These are phyloP conservation scores for Arothron firmamentum DNA, from an alignment of 2,113 vertebrate species.

Conservation along the genomic window DNA sequence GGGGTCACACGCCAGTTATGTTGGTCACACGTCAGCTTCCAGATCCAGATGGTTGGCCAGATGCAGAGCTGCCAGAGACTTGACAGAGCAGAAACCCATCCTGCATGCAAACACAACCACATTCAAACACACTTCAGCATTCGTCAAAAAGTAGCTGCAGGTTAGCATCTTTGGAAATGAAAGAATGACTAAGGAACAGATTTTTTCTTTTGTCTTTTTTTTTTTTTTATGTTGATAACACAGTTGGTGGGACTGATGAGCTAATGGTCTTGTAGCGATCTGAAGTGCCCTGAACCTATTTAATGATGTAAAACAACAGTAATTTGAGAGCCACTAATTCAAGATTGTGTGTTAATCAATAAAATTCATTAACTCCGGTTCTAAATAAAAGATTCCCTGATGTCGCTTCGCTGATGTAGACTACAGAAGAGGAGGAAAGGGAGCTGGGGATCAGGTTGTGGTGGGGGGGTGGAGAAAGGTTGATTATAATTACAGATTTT, in stretches of 20 bases:
- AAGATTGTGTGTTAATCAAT: slow-evolving; percentile 72
- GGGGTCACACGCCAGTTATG: slow-evolving; percentile 53
- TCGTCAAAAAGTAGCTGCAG: slow-evolving; percentile 28
- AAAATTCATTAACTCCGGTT: slow-evolving; percentile 68
- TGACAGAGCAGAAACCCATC: slow-evolving; percentile 44
- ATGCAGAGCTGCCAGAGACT: slow-evolving; percentile 58
- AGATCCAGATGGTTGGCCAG: slow-evolving; percentile 69
- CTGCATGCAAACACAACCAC: slow-evolving; percentile 53
- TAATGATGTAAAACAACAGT: slow-evolving; percentile 72
- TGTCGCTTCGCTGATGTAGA: slow-evolving; percentile 60
- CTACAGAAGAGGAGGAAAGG: slow-evolving; percentile 35
- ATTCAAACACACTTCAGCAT: slow-evolving; percentile 24
- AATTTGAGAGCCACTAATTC: slow-evolving; percentile 62
- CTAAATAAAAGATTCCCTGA: slow-evolving; percentile 70
- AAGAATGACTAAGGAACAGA: too few relatives aligned
- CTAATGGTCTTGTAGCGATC: slow-evolving; percentile 47
- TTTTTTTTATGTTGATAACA: too few relatives aligned
- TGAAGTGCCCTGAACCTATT: slow-evolving; percentile 55
- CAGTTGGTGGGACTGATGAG: slow-evolving; percentile 36
- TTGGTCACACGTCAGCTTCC: slow-evolving; percentile 61
- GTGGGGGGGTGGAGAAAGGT: slow-evolving; percentile 58
- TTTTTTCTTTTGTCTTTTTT: too few relatives aligned
- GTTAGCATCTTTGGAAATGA: too few relatives aligned
- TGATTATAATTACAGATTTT: slow-evolving; percentile 82
- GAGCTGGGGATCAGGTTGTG: slow-evolving; percentile 39